Evolutionary conservation across 2,797 vertebrate genomes (phyloP).

Genomic region (Etheostoma perlongum): DNA sequence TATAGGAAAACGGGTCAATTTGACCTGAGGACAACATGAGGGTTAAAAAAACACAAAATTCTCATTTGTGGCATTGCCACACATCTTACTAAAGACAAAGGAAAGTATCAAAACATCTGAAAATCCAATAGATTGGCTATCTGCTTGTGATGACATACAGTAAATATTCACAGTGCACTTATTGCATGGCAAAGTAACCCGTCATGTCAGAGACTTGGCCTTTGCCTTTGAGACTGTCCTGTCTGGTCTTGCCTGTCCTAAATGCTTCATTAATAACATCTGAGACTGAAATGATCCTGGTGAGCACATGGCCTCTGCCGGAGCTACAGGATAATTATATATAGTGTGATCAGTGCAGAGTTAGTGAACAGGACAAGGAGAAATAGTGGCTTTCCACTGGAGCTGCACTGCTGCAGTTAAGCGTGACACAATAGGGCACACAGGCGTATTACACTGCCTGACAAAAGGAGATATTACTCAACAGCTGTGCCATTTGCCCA

Average conservation of each 20-base stretch:
- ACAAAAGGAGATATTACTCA: slow-evolving; percentile 49
- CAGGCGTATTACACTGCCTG: slow-evolving; percentile 18
- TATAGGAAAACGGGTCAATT: too few species aligned
- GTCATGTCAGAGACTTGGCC: slow-evolving; percentile 49
- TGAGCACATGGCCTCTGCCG: slow-evolving; percentile 55
- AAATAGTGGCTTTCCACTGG: neutral
- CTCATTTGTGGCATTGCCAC: slow-evolving; percentile 9
- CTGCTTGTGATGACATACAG: slow-evolving; percentile 55
- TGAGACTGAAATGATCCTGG: slow-evolving; percentile 49
- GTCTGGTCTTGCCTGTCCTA: slow-evolving; percentile 51
- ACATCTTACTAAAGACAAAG: slow-evolving; percentile 4
- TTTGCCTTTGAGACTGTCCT: slow-evolving; percentile 57
- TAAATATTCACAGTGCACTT: slow-evolving; percentile 64
- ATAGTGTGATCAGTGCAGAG: too few species aligned
- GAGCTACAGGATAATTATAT: neutral
- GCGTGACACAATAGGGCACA: slow-evolving; percentile 30
- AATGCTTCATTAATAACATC: slow-evolving; percentile 66
- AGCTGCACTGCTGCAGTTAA: slow-evolving; percentile 5
- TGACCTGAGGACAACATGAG: too few species aligned
- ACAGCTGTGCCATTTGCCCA: slow-evolving; percentile 48
- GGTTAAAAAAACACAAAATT: slow-evolving; percentile 1
- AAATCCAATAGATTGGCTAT: slow-evolving; percentile 23
- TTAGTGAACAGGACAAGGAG: neutral
- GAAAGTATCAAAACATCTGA: slow-evolving; percentile 24
- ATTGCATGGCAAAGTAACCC: slow-evolving; percentile 40